Conservation (phyloP, 2,113 vertebrate genomes). For the Craseonycteris thonglongyai region DNA sequence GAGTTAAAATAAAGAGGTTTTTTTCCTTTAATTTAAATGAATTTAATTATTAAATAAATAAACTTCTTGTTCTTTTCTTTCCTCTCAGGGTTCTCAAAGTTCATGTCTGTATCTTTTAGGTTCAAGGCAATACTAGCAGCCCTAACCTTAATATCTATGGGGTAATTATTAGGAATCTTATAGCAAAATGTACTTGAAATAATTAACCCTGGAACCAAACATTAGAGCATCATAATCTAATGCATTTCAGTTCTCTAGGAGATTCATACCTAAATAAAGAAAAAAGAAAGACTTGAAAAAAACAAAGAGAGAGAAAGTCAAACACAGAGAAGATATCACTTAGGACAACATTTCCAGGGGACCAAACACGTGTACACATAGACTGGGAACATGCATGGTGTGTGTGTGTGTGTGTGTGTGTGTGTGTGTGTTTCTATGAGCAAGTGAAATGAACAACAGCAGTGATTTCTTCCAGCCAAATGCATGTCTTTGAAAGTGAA, state of each 20-base stretch:
- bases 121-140: neutral
- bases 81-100: neutral
- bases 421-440: neutral
- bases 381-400: rapidly evolving
- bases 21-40: neutral
- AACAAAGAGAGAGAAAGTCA: neutral
- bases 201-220: neutral
- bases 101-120: neutral
- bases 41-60: neutral
- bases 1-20: neutral
- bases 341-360: neutral
- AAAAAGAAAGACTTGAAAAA: slow-evolving; percentile 7
- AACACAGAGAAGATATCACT: neutral
- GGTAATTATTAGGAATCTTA: neutral
- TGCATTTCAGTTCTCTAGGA: neutral
- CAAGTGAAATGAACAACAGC: slow-evolving; percentile 30
- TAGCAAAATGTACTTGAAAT: slow-evolving; percentile 15
- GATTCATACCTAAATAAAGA: neutral
- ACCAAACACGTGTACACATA: neutral
- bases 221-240: neutral
- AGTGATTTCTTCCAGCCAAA: slow-evolving; percentile 48
- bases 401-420: neutral
- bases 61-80: slow-evolving; percentile 14
- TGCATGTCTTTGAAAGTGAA: slow-evolving; percentile 52
- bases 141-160: neutral